phyloP scores from a whole-genome alignment of 2,113 vertebrate genomes.

The Aspidoscelis tigris region DNA sequence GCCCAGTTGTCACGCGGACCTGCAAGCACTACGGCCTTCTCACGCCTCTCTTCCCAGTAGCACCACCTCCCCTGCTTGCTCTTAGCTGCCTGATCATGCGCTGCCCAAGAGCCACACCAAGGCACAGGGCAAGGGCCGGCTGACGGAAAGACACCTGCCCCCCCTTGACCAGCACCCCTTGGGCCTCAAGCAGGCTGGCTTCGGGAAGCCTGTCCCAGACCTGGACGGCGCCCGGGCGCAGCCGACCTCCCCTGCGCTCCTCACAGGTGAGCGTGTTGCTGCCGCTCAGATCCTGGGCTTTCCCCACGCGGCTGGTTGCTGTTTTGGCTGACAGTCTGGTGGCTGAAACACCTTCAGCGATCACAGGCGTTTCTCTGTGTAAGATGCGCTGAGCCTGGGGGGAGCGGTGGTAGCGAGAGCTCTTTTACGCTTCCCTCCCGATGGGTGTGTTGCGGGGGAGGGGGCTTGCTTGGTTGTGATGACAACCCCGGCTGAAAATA shows the following conservation, averaged over 20 bases:
- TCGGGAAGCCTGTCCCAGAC: neutral
- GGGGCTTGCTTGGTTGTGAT: neutral
- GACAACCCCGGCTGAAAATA: neutral
- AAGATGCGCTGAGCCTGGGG: neutral
- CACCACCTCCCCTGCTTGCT: no score
- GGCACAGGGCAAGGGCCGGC: neutral
- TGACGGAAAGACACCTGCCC: neutral
- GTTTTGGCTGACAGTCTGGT: neutral
- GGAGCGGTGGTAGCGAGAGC: neutral
- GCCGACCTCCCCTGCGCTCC: neutral
- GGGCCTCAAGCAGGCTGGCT: no score
- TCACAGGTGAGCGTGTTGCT: neutral
- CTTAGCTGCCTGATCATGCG: no score
- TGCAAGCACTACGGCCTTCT: no score
- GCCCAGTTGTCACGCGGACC: no score
- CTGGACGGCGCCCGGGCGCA: no score
- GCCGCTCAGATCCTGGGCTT: neutral
- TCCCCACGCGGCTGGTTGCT: neutral
- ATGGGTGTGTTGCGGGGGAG: neutral
- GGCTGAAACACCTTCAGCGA: neutral
- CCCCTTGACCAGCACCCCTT: neutral
- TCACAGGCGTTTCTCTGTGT: neutral
- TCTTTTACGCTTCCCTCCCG: neutral
- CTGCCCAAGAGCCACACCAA: neutral
- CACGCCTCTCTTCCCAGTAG: no score